Evolutionary conservation across 1,140 invertebrate species (phyloP), one percentile per base, ranked within the genome.

Genomic region (Pseudomyrmex sp.): DNA sequence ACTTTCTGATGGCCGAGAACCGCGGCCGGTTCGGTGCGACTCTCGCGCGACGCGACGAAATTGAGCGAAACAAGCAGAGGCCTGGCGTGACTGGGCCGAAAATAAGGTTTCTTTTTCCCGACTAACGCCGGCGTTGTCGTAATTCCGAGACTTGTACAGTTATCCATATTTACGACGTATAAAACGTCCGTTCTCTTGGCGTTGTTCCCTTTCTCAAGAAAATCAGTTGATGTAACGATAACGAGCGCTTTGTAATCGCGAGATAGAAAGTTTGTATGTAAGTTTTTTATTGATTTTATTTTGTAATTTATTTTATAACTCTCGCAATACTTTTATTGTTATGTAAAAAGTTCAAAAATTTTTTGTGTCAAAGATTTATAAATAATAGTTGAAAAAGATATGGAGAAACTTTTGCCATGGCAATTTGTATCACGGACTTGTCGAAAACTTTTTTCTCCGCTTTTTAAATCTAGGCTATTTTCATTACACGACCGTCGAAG

Each of bases 1-100:
- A 84, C 82, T 69, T 69, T 63, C 44, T 74, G 83, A 26, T 26
- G 54, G 66, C 50, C 61, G 26, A 35, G 52, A 61, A 8, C 12
- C 20, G 20, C 13, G 9, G 10, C 50, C 48, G 20, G 20, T 63
- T 44, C 61, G 66, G 8, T 15, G 58, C 26, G 35, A 56, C 35
- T 35, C 5, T 7, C 35, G 35, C 63, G 50, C 20, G 48, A 68
- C 50, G 76, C 18, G 54, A 58, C 56, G 76, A 79, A 79, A 79
- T 79, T 35, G 48, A n/a, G n/a, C 56, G 54, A 80, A 72, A 50
- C 66, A 59, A 61, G 44, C 48, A 50, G 66, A 50, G 7, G 7
- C 13, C 35, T n/a, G n/a, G 26, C 23, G 68, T 54, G 62, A 69
- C 76, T 59, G 20, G 12, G 12, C 4, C 20, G 44, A 70, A 68